Evolutionary conservation across 2,888 invertebrate genomes (phyloP), one percentile per base, ranked within the genome.

Genomic region (Leptinotarsa peninsularis): DNA sequence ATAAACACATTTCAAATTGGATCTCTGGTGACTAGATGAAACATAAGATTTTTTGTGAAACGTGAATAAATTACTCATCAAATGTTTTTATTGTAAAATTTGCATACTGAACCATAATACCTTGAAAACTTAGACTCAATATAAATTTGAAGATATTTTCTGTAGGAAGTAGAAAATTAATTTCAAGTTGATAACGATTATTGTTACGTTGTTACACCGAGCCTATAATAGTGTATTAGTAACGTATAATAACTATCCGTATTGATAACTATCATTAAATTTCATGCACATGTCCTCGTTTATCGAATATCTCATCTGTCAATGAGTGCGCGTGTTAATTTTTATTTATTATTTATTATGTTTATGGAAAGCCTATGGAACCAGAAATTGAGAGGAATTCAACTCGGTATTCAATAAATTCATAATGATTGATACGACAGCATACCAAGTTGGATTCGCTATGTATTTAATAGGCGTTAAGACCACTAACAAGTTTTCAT

Each of bases 401-500:
- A 10, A 58, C 14, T 58, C 58, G 15, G 68, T n/a, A 68, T 27
- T 58, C 63, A 71, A 71, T 66, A 33, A 33, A 71, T 66, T 67
- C 23, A 50, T n/a, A 67, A 18, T 56, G 49, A 67, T 54, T 67
- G 52, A 54, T 67, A 52, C 33, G 18, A 54, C 56, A 56, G 27
- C 68, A 52, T 54, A 54, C 54, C 54, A 52, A 54, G 33, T 54
- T 54, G 33, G 54, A 54, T 33, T 63, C 33, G 63, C 63, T 63
- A 7, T 15, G 27, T 33, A 54, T 54, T 68, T 68, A 50, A 60
- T 54, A 67, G 72, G 56, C 67, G 56, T 67, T 56, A 66, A 71
- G 50, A 67, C 52, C 49, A 49, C 72, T 43, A 71, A 52, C 52
- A 71, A 66, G 52, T 66, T 63, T 71, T 71, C 52, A 71, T 49